Conservation (phyloP, 2,888 invertebrate species). For the Dynastes grantii region DNA sequence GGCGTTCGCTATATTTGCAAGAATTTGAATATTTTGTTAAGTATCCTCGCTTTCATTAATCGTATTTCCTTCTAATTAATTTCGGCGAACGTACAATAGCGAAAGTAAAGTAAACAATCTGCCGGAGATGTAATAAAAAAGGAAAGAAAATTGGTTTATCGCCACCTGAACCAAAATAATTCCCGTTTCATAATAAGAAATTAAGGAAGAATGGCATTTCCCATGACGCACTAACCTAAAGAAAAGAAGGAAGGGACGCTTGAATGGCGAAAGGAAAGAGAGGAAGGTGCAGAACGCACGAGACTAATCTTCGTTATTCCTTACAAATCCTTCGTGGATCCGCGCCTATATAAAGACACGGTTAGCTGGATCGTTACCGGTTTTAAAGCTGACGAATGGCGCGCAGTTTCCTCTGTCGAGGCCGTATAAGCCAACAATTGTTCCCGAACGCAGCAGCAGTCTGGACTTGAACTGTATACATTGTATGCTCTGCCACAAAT, state of each 20-base stretch:
- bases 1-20: not conserved
- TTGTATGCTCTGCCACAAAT: conserved; percentile 39
- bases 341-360: conserved; percentile 63
- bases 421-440: conserved; percentile 39
- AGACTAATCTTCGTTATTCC: conserved; percentile 47
- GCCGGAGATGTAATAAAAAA: conserved; percentile 35
- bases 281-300: conserved; percentile 20
- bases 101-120: conserved; percentile 24
- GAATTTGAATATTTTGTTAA: conserved; percentile 4
- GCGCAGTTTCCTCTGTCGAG: conserved; percentile 42
- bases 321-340: conserved; percentile 59
- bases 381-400: conserved; percentile 57
- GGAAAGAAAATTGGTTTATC: conserved; percentile 36
- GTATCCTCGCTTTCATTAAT: conserved; percentile 8
- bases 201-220: conserved; percentile 44
- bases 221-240: conserved; percentile 29
- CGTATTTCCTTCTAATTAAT: conserved; percentile 22
- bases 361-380: conserved; percentile 63
- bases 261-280: conserved; percentile 28
- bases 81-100: conserved; percentile 16
- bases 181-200: conserved; percentile 43
- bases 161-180: conserved; percentile 41
- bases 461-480: conserved; percentile 42
- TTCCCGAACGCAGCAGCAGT: conserved; percentile 28
- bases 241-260: conserved; percentile 22